These are phyloP conservation scores for Monochamus saltuarius DNA, from an alignment of 1,140 invertebrate genomes.

Conservation along the genomic window DNA sequence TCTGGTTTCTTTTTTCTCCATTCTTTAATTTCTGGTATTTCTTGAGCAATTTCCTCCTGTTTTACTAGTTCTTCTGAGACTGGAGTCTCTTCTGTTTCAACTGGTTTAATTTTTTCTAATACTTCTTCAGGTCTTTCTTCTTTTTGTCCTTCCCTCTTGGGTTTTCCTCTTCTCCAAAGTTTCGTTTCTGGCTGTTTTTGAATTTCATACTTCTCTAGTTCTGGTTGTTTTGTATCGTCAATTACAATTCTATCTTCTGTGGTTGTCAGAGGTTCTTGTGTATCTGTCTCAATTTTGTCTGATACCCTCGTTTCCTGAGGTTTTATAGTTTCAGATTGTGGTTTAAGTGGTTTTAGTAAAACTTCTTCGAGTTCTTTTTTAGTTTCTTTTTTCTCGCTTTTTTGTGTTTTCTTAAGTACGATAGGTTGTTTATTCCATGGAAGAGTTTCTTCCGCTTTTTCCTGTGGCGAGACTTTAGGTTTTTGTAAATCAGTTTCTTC, in stretches of 20 bases:
- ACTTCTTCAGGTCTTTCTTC: constrained; percentile 20
- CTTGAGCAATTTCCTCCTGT: constrained; percentile 39
- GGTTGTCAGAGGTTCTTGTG: too few relatives aligned
- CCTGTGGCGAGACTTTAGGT: constrained; percentile 47
- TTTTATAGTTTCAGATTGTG: neutral
- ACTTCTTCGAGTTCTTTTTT: constrained; percentile 52
- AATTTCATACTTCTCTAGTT: constrained; percentile 16
- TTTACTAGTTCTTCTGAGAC: constrained; percentile 34
- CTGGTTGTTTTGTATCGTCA: constrained; percentile 42
- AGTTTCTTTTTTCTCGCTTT: constrained; percentile 42
- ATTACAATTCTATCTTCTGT: constrained; percentile 41
- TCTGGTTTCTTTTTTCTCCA: constrained; percentile 39
- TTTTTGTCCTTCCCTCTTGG: constrained; percentile 30
- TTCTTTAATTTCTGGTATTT: constrained; percentile 41
- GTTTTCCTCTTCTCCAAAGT: constrained; percentile 27
- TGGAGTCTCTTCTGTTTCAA: constrained; percentile 7
- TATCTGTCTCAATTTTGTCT: too few relatives aligned
- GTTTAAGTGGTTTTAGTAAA: constrained; percentile 49
- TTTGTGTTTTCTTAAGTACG: constrained; percentile 58
- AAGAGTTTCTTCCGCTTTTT: constrained; percentile 44
- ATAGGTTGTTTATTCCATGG: constrained; percentile 40
- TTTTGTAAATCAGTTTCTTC: constrained; percentile 41
- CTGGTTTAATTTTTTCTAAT: constrained; percentile 19
- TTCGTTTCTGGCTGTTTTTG: constrained; percentile 18
- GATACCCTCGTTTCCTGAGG: too few relatives aligned